Percentiles rank a stretch among this genome's conserved stretches.
phyloP scores from a whole-genome alignment of 2,888 invertebrate species.

The Dasysyrphus tricinctus region DNA sequence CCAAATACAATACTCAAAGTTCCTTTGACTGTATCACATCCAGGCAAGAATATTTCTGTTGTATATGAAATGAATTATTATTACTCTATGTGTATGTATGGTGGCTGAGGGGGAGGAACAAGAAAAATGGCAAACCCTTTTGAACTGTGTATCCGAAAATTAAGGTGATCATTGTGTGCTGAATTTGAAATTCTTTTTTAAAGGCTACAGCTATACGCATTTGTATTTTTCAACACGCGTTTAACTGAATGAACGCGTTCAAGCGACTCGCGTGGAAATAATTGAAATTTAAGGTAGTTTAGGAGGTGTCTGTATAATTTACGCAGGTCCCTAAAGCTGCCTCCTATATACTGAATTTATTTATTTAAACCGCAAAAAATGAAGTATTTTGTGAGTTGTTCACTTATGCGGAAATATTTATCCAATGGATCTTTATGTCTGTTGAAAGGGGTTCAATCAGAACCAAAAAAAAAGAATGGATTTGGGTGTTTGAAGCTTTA shows the following conservation, averaged over 20 bases:
- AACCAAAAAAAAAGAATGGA: neutral
- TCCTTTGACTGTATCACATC: slow-evolving; percentile 5
- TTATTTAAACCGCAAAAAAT: slow-evolving; percentile 6
- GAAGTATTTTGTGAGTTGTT: slow-evolving; percentile 3
- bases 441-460: slow-evolving; percentile 13
- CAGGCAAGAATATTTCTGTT: neutral
- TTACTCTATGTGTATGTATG: slow-evolving; percentile 7
- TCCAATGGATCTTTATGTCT: slow-evolving; percentile 17
- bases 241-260: slow-evolving; percentile 33
- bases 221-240: slow-evolving; percentile 33
- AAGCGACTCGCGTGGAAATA: slow-evolving; percentile 58
- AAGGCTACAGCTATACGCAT: neutral
- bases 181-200: slow-evolving; percentile 4
- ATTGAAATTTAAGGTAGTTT: slow-evolving; percentile 43
- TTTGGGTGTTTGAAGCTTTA: neutral
- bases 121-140: slow-evolving; percentile 9
- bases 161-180: slow-evolving; percentile 35
- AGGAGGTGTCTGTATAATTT: neutral
- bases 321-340: too few species aligned
- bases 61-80: neutral
- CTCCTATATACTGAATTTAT: neutral
- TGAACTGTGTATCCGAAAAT: slow-evolving; percentile 21
- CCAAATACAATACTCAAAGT: neutral
- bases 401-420: slow-evolving; percentile 23
- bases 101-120: neutral